Evolutionary conservation across 2,113 vertebrate species (phyloP).

Genomic region (Agapornis roseicollis): DNA sequence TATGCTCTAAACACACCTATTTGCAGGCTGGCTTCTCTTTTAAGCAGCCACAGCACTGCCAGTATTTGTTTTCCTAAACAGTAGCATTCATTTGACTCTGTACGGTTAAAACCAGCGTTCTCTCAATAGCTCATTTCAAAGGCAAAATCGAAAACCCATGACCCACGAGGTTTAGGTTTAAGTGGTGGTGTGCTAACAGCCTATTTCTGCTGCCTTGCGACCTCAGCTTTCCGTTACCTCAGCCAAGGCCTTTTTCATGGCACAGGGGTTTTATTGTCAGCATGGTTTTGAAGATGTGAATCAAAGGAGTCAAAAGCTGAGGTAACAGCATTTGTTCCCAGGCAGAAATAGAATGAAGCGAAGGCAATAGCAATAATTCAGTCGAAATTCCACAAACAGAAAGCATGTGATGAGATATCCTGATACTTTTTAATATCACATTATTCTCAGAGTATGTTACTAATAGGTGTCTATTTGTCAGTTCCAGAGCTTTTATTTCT

Average conservation of each 20-base stretch:
- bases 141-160: not conserved
- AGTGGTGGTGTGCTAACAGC: not conserved
- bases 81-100: not conserved
- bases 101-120: not conserved
- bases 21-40: not conserved
- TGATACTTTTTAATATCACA: not conserved
- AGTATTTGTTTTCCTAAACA: not conserved
- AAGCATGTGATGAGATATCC: not conserved
- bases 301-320: not conserved
- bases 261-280: slow-evolving; percentile 20
- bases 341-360: not conserved
- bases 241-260: slow-evolving; percentile 41
- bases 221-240: not conserved
- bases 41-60: not conserved
- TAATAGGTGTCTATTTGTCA: not conserved
- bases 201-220: not conserved
- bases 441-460: not conserved
- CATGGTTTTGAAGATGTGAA: not conserved
- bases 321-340: not conserved
- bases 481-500: not conserved
- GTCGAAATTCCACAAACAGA: not conserved
- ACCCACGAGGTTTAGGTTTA: not conserved
- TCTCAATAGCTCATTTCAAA: not conserved
- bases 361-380: not conserved
- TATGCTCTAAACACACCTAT: not conserved